Evolutionary conservation across 2,888 invertebrate species (phyloP).

Genomic region (Oscheius sp.): DNA sequence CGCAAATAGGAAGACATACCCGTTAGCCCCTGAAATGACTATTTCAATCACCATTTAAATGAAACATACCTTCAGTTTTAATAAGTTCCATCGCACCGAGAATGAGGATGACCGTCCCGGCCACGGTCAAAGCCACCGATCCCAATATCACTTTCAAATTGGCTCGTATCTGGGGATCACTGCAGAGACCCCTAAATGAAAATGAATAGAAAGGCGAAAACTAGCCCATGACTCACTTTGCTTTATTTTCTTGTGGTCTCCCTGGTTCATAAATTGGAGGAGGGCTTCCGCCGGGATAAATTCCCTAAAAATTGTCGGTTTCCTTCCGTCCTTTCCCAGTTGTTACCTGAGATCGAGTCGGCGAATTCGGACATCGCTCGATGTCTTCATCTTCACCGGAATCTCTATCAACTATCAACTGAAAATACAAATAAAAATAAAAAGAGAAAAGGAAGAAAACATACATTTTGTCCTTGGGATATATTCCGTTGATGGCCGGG

Average conservation of each 20-base stretch:
- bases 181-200: slow-evolving; percentile 57
- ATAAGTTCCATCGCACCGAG: slow-evolving; percentile 44
- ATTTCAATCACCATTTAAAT: neutral
- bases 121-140: slow-evolving; percentile 61
- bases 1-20: slow-evolving; percentile 60
- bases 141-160: slow-evolving; percentile 69
- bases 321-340: neutral
- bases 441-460: slow-evolving; percentile 16
- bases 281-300: slow-evolving; percentile 56
- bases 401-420: slow-evolving; percentile 54
- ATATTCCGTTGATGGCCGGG: slow-evolving; percentile 66
- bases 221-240: slow-evolving; percentile 39
- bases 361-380: slow-evolving; percentile 34
- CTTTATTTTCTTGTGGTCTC: slow-evolving; percentile 54
- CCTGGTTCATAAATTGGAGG: slow-evolving; percentile 42
- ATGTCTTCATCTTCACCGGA: slow-evolving; percentile 55
- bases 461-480: slow-evolving; percentile 68
- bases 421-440: slow-evolving; percentile 19
- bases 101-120: slow-evolving; percentile 57
- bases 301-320: slow-evolving; percentile 37
- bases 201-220: neutral
- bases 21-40: slow-evolving; percentile 44
- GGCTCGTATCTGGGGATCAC: slow-evolving; percentile 59
- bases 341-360: slow-evolving; percentile 26
- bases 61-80: slow-evolving; percentile 42